These are phyloP conservation scores for Gallinago solitaria DNA, from an alignment of 2,797 vertebrate species.

Conservation along the genomic window DNA sequence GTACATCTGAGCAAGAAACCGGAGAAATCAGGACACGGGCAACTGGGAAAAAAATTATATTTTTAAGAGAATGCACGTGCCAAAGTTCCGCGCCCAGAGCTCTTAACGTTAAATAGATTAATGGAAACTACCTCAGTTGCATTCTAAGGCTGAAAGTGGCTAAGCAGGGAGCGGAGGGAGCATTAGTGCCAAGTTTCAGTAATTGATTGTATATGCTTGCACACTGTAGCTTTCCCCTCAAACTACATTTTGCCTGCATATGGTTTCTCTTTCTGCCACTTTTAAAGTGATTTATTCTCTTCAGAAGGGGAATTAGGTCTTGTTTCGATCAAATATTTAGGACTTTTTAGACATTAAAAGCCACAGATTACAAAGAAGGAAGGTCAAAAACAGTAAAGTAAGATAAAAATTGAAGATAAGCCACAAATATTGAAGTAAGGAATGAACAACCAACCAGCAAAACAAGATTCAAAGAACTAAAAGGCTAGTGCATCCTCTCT, in stretches of 20 bases:
- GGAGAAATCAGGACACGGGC: neutral
- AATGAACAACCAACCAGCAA: constrained; percentile 39
- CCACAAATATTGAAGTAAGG: constrained; percentile 14
- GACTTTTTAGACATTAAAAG: constrained; percentile 50
- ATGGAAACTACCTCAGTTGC: neutral
- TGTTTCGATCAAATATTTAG: constrained; percentile 64
- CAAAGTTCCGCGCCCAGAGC: neutral
- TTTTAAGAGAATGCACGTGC: neutral
- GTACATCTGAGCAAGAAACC: neutral
- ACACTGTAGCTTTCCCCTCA: neutral
- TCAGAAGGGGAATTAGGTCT: constrained; percentile 2
- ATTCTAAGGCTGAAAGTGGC: neutral
- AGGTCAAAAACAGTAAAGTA: constrained; percentile 15
- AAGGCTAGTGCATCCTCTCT: neutral
- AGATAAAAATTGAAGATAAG: constrained; percentile 48
- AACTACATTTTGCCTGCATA: constrained; percentile 3
- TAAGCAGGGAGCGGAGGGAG: neutral
- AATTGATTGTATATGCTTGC: neutral
- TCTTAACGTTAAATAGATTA: neutral
- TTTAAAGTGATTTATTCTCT: constrained; percentile 26
- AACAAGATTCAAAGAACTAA: constrained; percentile 38
- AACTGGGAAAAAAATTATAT: fast-evolving
- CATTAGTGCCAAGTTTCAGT: constrained; percentile 28
- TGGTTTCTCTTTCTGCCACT: constrained; percentile 33
- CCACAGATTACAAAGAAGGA: constrained; percentile 42